These are phyloP conservation scores for Atta texana DNA, from an alignment of 1,140 invertebrate genomes.

Conservation along the genomic window DNA sequence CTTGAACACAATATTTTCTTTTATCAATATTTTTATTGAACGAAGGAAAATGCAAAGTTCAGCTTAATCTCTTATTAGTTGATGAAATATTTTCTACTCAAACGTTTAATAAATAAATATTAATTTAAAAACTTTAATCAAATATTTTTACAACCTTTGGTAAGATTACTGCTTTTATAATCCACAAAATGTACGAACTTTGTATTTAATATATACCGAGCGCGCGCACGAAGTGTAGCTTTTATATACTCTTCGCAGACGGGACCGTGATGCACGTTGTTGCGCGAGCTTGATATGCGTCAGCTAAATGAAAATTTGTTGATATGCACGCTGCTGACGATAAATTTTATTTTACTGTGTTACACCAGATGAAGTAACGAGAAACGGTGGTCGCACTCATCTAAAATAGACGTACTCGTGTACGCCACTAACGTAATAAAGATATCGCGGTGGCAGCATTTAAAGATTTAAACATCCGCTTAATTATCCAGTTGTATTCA, in stretches of 20 bases:
- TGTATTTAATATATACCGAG: conserved; percentile 58
- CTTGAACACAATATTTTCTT: conserved; percentile 4
- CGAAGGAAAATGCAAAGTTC: neutral
- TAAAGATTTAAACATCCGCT: conserved; percentile 50
- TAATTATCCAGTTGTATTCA: conserved; percentile 42
- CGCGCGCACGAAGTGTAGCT: conserved; percentile 2
- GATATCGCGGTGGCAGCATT: neutral
- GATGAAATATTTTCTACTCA: neutral
- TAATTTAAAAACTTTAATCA: conserved; percentile 5
- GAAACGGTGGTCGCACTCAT: conserved; percentile 28
- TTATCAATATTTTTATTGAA: neutral
- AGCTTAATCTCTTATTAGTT: neutral
- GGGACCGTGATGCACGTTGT: conserved; percentile 52
- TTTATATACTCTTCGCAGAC: conserved; percentile 52
- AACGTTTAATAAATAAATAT: neutral
- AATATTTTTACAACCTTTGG: neutral
- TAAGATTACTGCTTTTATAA: conserved; percentile 7
- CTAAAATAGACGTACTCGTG: conserved; percentile 46
- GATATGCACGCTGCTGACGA: conserved; percentile 43
- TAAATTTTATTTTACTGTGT: conserved; percentile 60
- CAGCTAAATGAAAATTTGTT: conserved; percentile 73
- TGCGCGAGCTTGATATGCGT: conserved; percentile 62
- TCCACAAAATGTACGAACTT: conserved; percentile 50
- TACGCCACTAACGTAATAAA: conserved; percentile 30
- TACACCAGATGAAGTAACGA: neutral